Conservation (phyloP, 1,140 invertebrate species). For the Conus betulinus region DNA sequence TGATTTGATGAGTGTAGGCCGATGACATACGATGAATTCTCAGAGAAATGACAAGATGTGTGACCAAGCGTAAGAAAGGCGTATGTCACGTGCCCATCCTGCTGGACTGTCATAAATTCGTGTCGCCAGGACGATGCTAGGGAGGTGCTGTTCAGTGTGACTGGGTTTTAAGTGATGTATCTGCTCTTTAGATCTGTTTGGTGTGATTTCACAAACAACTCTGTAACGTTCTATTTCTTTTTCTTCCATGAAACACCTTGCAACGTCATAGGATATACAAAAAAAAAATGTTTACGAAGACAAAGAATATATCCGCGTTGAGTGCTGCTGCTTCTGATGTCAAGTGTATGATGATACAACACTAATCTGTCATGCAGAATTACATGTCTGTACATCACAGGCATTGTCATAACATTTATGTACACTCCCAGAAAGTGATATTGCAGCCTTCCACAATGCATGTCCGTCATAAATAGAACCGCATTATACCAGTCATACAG, state of each 20-base stretch:
- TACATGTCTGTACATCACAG: neutral
- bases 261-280: neutral
- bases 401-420: neutral
- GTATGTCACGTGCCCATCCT: neutral
- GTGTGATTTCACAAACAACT: neutral
- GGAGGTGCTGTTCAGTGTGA: slow-evolving; percentile 12
- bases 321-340: neutral
- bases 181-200: neutral
- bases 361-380: neutral
- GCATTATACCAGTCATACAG: neutral
- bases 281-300: neutral
- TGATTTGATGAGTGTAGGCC: neutral
- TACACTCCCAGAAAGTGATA: neutral
- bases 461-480: neutral
- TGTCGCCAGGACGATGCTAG: slow-evolving; percentile 46
- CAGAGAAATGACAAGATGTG: neutral
- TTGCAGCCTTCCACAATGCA: neutral
- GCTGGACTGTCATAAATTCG: slow-evolving; percentile 38
- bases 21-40: no score
- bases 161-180: neutral
- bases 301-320: neutral
- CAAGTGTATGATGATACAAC: neutral
- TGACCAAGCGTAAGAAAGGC: neutral
- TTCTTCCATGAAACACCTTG: neutral
- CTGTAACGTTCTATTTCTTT: neutral